Percentiles rank a stretch among this genome's conserved stretches.
These are phyloP conservation scores for Rhagonycha lutea DNA, from an alignment of 2,888 invertebrate genomes.

Conservation along the genomic window DNA sequence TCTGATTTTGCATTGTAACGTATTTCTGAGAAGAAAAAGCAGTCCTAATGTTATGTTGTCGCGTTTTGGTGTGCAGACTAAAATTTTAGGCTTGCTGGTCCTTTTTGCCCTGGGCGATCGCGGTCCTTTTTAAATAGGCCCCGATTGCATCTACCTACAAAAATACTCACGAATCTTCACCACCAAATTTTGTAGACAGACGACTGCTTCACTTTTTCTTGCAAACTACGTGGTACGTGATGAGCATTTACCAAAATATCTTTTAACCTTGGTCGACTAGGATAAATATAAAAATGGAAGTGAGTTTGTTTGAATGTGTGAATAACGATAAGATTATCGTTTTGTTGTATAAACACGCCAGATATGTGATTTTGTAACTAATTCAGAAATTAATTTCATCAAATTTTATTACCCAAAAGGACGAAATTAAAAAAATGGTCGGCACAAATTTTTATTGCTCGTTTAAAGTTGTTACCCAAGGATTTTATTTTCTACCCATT, in stretches of 20 bases:
- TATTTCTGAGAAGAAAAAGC: constrained; percentile 18
- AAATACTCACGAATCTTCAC: background rate
- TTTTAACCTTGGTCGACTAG: constrained; percentile 13
- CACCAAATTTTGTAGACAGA: background rate
- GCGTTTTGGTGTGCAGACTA: constrained; percentile 16
- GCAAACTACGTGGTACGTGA: constrained; percentile 1
- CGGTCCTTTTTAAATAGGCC: constrained; percentile 28
- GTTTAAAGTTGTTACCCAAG: background rate
- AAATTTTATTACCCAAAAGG: background rate
- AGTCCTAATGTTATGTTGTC: constrained; percentile 16
- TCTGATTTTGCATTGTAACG: constrained; percentile 33
- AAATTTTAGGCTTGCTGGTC: constrained; percentile 30
- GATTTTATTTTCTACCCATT: background rate
- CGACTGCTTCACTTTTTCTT: constrained; percentile 7
- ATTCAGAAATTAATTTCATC: background rate
- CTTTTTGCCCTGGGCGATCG: constrained; percentile 27
- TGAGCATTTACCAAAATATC: constrained; percentile 17
- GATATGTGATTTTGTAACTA: background rate
- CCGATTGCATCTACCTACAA: constrained; percentile 20
- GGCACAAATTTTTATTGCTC: background rate
- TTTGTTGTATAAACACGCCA: constrained; percentile 10
- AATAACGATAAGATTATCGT: constrained; percentile 14
- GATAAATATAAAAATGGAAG: constrained; percentile 19
- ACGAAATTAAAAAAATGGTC: background rate
- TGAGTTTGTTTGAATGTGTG: constrained; percentile 11